Evolutionary conservation across 2,888 invertebrate genomes (phyloP).

Genomic region (Scaeva pyrastri): DNA sequence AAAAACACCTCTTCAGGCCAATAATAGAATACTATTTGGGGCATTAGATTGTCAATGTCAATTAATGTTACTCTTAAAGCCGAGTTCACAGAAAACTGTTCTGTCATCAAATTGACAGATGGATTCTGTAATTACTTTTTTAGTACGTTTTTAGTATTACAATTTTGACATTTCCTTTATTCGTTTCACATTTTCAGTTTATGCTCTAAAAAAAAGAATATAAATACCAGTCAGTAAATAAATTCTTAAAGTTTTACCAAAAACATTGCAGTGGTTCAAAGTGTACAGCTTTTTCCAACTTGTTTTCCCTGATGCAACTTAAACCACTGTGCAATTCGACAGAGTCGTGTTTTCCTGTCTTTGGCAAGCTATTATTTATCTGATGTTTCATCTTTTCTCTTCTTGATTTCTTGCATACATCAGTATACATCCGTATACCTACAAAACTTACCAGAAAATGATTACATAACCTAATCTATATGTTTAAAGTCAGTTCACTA

Average conservation of each 20-base stretch:
- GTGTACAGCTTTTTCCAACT: background rate
- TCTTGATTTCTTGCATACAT: slow-evolving; percentile 13
- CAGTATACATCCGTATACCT: background rate
- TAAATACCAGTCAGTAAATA: too few species aligned
- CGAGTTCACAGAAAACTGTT: too few species aligned
- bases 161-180: too few species aligned
- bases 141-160: too few species aligned
- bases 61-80: too few species aligned
- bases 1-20: too few species aligned
- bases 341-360: slow-evolving; percentile 16
- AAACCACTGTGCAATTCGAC: slow-evolving; percentile 9
- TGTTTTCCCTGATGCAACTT: background rate
- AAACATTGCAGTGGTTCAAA: background rate
- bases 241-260: background rate
- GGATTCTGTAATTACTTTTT: too few species aligned
- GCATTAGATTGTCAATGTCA: too few species aligned
- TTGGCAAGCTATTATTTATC: slow-evolving; percentile 57
- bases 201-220: too few species aligned
- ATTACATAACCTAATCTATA: slow-evolving; percentile 36
- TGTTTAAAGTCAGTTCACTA: slow-evolving; percentile 24
- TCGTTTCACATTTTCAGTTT: too few species aligned
- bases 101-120: too few species aligned
- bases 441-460: background rate
- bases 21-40: too few species aligned
- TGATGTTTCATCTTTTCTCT: slow-evolving; percentile 55